Base-by-base conservation (phyloP, 2,888 invertebrate species). In the Teleogryllus oceanicus region DNA sequence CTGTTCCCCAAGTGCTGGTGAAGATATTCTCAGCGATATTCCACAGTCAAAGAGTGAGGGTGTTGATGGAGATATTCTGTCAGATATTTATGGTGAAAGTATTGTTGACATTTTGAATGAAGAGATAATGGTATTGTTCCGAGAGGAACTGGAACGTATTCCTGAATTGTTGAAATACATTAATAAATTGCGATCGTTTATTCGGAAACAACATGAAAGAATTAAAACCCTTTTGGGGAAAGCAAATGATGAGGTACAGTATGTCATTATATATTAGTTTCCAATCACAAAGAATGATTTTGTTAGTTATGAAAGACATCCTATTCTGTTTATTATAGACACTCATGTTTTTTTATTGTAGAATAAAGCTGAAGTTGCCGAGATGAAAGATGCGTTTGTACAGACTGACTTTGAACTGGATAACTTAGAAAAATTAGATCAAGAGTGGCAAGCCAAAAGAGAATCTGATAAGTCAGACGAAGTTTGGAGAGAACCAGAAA, bases 81-180 rank as follows among this genome's bases (percentile, higher is more conserved):
- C 62, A 62, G 62, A 62, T 78, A n/a, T 78, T 20, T 16, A 10
- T 8, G 37, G 21, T 50, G 78, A 20, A 76, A 76, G 78, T 37
- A 75, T 78, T 49, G 50, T 49, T 75, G 80, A 80, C 20, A 37
- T 80, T 49, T 49, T 78, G 11, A 51, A 75, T 21, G 78, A 76
- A 75, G 62, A 51, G 20, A 75, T 50, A 62, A 18, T 50, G 20
- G 62, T 50, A 10, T 74, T 80, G 11, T 84, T 84, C 80, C 78
- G 84, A 84, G 80, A 87, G 74, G 87, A 88, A 81, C 85, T 92
- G 50, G 87, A 87, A 84, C 89, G 90, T 82, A 88, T 90, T 81
- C 93, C 93, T 13, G 90, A 91, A 83, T 88, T 92, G 20, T 83
- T 90, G 62, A 87, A 88, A 82, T 89, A 91, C 80, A 90, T 93